Conservation (phyloP, 2,888 invertebrate genomes). For the Harmothoe impar region DNA sequence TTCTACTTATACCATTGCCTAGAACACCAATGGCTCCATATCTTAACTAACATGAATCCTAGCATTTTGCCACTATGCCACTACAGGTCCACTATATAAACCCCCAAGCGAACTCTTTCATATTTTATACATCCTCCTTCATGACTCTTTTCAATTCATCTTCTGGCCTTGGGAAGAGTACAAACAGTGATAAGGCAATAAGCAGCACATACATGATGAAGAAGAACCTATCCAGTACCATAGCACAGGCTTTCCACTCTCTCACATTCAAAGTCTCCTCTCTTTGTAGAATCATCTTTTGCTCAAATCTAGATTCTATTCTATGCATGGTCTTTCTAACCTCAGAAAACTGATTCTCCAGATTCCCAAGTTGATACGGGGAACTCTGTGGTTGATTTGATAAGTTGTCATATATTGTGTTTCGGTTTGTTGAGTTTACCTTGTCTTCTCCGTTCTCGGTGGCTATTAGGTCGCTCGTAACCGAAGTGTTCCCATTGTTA, state of each 20-base stretch:
- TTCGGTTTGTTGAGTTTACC: conserved; percentile 3
- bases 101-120: too few species aligned
- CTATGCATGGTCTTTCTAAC: conserved; percentile 37
- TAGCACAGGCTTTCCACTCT: conserved; percentile 57
- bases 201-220: conserved; percentile 50
- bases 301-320: conserved; percentile 34
- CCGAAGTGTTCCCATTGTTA: conserved; percentile 39
- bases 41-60: too few species aligned
- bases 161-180: conserved; percentile 62
- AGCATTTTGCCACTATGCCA: too few species aligned
- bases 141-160: conserved; percentile 28
- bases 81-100: too few species aligned
- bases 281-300: neutral
- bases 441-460: conserved; percentile 35
- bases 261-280: conserved; percentile 34
- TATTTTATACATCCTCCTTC: neutral
- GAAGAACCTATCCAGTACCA: conserved; percentile 56
- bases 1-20: too few species aligned
- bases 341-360: conserved; percentile 27
- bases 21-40: too few species aligned
- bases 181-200: conserved; percentile 44
- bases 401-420: conserved; percentile 32
- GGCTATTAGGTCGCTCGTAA: conserved; percentile 7
- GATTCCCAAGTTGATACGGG: conserved; percentile 32
- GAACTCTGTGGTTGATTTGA: conserved; percentile 25